phyloP scores from a whole-genome alignment of 1,140 invertebrate species.

The Phortica variegata region DNA sequence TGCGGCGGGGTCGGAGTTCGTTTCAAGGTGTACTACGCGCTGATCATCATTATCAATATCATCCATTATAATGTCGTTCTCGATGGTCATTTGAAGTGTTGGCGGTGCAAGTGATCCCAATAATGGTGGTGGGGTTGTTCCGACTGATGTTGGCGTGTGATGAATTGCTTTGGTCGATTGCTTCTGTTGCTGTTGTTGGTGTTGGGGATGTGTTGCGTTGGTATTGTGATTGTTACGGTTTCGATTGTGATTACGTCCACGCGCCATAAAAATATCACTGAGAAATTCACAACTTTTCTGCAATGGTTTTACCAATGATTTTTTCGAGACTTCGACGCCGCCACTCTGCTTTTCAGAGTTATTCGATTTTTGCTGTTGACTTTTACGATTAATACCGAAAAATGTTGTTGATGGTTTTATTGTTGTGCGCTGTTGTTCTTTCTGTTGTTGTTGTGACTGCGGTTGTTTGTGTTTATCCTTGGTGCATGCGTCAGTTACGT shows the following conservation, averaged over 20 bases:
- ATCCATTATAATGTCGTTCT: conserved; percentile 40
- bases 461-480: conserved; percentile 32
- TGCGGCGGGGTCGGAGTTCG: conserved; percentile 51
- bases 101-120: conserved; percentile 7
- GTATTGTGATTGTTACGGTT: conserved; percentile 11
- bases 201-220: conserved; percentile 15
- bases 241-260: conserved; percentile 54
- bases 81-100: conserved; percentile 25
- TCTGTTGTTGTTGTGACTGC: too few relatives aligned
- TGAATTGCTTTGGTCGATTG: conserved; percentile 9
- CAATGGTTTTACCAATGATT: conserved; percentile 22
- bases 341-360: too few relatives aligned
- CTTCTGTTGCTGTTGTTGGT: conserved; percentile 22
- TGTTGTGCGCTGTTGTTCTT: background rate
- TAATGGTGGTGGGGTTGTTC: conserved; percentile 6
- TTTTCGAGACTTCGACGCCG: too few relatives aligned
- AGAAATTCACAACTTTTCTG: conserved; percentile 49
- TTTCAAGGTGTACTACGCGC: conserved; percentile 47
- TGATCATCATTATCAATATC: conserved; percentile 16
- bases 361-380: too few relatives aligned
- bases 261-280: conserved; percentile 54
- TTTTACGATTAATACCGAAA: background rate
- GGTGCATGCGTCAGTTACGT: conserved; percentile 1
- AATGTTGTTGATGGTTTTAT: too few relatives aligned
- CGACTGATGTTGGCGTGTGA: conserved; percentile 16